Conservation (phyloP, 2,888 invertebrate genomes). For the Neoascia interrupta region DNA sequence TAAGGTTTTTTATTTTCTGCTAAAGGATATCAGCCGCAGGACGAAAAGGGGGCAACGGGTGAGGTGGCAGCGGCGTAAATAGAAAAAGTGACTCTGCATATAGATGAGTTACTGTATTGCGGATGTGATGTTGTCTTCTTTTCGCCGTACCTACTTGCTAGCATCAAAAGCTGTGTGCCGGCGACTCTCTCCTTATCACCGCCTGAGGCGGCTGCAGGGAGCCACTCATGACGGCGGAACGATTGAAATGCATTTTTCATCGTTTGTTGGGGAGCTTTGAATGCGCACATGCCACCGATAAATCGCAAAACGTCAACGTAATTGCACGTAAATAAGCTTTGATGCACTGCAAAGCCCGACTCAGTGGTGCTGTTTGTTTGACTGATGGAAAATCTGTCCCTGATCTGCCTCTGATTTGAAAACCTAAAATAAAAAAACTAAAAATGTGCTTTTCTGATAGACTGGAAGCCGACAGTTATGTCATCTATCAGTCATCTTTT, state of each 20-base stretch:
- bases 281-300: not conserved
- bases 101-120: constrained; percentile 56
- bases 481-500: too few relatives aligned
- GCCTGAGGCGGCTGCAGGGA: not conserved
- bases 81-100: too few relatives aligned
- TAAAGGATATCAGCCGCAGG: too few relatives aligned
- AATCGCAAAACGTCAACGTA: constrained; percentile 9
- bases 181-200: constrained; percentile 40
- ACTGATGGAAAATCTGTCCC: too few relatives aligned
- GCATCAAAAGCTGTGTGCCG: constrained; percentile 21
- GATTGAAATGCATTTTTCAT: constrained; percentile 53
- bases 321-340: constrained; percentile 39
- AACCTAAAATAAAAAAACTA: too few relatives aligned
- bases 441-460: too few relatives aligned
- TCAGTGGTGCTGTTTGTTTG: constrained; percentile 13
- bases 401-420: too few relatives aligned
- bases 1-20: too few relatives aligned
- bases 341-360: constrained; percentile 8
- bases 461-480: too few relatives aligned
- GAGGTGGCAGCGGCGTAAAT: not conserved
- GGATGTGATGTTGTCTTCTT: constrained; percentile 31
- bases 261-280: constrained; percentile 38
- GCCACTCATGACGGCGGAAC: constrained; percentile 2
- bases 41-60: not conserved
- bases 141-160: constrained; percentile 4